Percentiles rank a stretch among this genome's conserved stretches.
phyloP scores from a whole-genome alignment of 2,797 vertebrate genomes.

The Falco rusticolus region DNA sequence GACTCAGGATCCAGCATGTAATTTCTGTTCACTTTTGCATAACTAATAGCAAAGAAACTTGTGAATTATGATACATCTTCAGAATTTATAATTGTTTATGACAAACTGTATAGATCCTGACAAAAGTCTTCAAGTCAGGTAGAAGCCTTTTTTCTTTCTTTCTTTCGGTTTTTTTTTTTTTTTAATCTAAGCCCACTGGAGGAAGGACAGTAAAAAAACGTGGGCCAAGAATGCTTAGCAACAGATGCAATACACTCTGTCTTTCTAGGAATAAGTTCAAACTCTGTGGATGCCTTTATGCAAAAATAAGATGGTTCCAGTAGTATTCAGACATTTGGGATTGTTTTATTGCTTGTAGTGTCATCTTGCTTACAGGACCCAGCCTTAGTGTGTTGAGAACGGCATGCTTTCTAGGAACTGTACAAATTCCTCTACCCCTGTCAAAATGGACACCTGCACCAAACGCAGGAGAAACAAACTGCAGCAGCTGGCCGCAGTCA shows the following conservation, averaged over 20 bases:
- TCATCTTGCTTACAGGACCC: neutral
- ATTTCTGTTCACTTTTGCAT: neutral
- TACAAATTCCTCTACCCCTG: neutral
- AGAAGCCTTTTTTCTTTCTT: neutral
- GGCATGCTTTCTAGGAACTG: conserved; percentile 25
- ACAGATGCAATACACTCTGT: neutral
- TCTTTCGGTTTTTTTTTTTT: no score
- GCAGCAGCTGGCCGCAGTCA: neutral
- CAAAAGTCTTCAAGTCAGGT: neutral
- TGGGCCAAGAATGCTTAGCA: neutral
- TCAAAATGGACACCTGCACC: neutral
- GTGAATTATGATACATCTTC: neutral
- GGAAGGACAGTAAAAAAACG: neutral
- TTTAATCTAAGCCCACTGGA: neutral
- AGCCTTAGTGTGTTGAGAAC: neutral
- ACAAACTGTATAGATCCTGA: neutral
- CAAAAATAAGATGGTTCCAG: neutral
- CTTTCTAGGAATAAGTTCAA: neutral
- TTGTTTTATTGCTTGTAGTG: neutral
- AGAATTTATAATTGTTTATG: neutral
- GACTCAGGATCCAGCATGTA: neutral
- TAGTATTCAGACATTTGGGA: neutral
- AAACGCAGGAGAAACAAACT: neutral
- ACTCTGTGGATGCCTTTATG: neutral
- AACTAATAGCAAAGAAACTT: neutral